A percentile compares a stretch with the other conserved stretches of the same genome.
Evolutionary conservation across 2,888 invertebrate genomes (phyloP).

Genomic region (Archips crataeganus): DNA sequence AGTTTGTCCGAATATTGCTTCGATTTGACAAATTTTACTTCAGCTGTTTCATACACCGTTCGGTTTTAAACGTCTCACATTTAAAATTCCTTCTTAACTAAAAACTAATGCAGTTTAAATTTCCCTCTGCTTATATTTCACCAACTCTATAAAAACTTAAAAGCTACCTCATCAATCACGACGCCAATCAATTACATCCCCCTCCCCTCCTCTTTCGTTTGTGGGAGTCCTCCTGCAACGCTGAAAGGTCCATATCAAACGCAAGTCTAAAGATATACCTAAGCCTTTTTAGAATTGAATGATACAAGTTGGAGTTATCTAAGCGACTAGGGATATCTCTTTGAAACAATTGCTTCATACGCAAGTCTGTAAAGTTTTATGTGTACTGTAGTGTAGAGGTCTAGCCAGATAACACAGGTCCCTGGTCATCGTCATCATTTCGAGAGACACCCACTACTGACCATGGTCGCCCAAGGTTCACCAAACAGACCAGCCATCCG

Average conservation of each 20-base stretch:
- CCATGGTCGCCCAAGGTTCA: no score
- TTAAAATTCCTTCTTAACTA: neutral
- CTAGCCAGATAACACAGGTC: no score
- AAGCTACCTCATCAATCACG: conserved; percentile 61
- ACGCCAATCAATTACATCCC: conserved; percentile 64
- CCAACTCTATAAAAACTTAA: conserved; percentile 13
- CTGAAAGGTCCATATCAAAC: neutral
- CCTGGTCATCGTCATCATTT: no score
- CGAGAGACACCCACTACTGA: no score
- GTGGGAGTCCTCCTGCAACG: neutral
- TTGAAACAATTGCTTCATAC: neutral
- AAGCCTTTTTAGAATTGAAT: neutral
- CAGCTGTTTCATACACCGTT: no score
- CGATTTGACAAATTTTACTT: no score
- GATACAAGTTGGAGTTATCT: neutral
- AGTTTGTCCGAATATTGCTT: no score
- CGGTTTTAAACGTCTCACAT: no score
- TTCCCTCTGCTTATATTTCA: conserved; percentile 18
- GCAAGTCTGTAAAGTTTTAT: no score
- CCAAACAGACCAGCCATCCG: no score
- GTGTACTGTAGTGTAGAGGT: no score
- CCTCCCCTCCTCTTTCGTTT: conserved; percentile 44
- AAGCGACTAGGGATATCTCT: neutral
- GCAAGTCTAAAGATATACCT: conserved; percentile 4
- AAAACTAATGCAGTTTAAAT: neutral